Evolutionary conservation across 2,113 vertebrate genomes (phyloP).

Genomic region (Larimichthys polyactis): DNA sequence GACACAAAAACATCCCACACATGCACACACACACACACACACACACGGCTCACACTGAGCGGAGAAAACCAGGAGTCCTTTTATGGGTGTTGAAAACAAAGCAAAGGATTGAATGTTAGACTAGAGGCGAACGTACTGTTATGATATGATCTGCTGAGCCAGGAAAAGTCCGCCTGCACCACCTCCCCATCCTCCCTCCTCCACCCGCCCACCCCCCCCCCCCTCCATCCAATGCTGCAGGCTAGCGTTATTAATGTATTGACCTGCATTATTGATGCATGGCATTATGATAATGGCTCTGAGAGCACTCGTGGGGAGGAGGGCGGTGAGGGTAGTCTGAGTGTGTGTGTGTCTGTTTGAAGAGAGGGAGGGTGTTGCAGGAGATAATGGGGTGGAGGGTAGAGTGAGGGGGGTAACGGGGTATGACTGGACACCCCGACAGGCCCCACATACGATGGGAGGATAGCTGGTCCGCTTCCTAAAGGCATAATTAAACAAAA

Average conservation of each 20-base stretch:
- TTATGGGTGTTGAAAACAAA: slow-evolving; percentile 70
- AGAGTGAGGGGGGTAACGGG: background rate
- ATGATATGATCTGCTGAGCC: slow-evolving; percentile 50
- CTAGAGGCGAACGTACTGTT: slow-evolving; percentile 33
- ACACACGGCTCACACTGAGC: slow-evolving; percentile 16
- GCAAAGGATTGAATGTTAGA: slow-evolving; percentile 31
- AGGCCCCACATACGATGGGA: background rate
- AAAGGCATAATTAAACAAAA: slow-evolving; percentile 62
- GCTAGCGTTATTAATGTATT: slow-evolving; percentile 84
- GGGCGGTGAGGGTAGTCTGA: slow-evolving; percentile 29
- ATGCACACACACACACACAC: slow-evolving; percentile 1
- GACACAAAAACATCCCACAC: background rate
- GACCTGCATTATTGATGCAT: slow-evolving; percentile 87
- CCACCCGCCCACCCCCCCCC: background rate
- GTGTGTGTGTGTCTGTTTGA: slow-evolving; percentile 60
- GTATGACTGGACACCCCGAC: slow-evolving; percentile 38
- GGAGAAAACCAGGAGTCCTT: slow-evolving; percentile 53
- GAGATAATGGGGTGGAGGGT: slow-evolving; percentile 41
- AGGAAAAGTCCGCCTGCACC: slow-evolving; percentile 47
- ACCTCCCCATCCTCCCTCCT: background rate
- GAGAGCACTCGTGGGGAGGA: slow-evolving; percentile 72
- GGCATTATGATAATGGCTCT: slow-evolving; percentile 86
- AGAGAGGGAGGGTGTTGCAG: slow-evolving; percentile 25
- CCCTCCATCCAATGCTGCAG: slow-evolving; percentile 48
- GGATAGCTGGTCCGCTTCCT: slow-evolving; percentile 26